These are phyloP conservation scores for Patella vulgata DNA, from an alignment of 1,140 invertebrate species.

Conservation along the genomic window DNA sequence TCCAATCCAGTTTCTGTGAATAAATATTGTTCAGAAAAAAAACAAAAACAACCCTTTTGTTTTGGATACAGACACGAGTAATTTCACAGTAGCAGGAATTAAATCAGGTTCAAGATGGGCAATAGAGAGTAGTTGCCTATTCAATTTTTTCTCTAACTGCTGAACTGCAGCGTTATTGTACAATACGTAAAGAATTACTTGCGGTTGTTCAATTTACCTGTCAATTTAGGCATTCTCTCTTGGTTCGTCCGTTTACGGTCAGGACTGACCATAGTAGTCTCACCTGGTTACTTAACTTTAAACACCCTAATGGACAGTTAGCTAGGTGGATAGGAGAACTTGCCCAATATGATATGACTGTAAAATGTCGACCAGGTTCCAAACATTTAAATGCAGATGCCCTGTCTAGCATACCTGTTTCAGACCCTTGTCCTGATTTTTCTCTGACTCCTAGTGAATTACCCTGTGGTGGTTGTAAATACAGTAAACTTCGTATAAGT, in stretches of 20 bases:
- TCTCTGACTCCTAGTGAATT: too few relatives aligned
- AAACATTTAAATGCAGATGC: constrained; percentile 40
- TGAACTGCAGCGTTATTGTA: too few relatives aligned
- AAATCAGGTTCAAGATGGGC: too few relatives aligned
- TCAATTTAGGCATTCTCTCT: constrained; percentile 28
- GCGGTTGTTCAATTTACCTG: constrained; percentile 22
- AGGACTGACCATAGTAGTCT: constrained; percentile 39
- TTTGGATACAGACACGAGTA: too few relatives aligned
- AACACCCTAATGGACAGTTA: too few relatives aligned
- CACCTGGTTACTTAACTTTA: constrained; percentile 37
- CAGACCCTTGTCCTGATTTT: too few relatives aligned
- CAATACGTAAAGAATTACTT: constrained; percentile 29
- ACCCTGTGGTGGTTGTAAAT: too few relatives aligned
- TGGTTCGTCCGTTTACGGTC: constrained; percentile 23
- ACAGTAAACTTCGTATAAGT: too few relatives aligned
- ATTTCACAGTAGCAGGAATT: too few relatives aligned
- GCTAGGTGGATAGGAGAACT: constrained; percentile 40
- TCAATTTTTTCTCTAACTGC: constrained; percentile 9
- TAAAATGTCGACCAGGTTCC: constrained; percentile 16
- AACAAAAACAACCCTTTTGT: too few relatives aligned
- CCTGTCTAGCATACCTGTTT: constrained; percentile 23
- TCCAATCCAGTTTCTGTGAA: too few relatives aligned
- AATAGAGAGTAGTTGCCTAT: constrained; percentile 28
- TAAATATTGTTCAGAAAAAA: too few relatives aligned
- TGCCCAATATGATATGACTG: constrained; percentile 22